Evolutionary conservation across 2,888 invertebrate species (phyloP).

Genomic region (Campoletis raptor): DNA sequence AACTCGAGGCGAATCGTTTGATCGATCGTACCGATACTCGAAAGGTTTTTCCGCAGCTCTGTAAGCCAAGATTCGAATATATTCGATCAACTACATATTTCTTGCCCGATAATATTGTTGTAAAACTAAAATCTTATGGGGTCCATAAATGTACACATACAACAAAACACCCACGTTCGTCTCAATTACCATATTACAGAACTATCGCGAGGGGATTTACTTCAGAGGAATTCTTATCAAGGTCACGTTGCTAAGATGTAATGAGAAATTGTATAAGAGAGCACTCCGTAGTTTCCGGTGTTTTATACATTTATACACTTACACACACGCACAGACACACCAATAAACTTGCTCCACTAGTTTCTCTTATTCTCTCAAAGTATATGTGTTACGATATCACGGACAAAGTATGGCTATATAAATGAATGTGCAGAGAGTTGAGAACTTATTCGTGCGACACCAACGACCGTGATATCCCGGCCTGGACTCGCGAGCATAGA

Average conservation of each 20-base stretch:
- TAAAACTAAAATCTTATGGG: conserved; percentile 49
- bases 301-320: not conserved
- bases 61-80: not conserved
- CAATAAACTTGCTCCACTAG: conserved; percentile 16
- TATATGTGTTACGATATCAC: conserved; percentile 9
- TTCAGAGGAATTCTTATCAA: conserved; percentile 61
- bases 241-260: conserved; percentile 45
- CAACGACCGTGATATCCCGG: conserved; percentile 61
- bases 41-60: not conserved
- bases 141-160: not conserved
- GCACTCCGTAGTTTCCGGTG: conserved; percentile 48
- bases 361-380: conserved; percentile 3
- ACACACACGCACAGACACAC: not conserved
- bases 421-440: conserved; percentile 21
- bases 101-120: conserved; percentile 40
- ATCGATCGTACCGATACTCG: conserved; percentile 43
- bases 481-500: conserved; percentile 9
- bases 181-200: conserved; percentile 18
- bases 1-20: conserved; percentile 65
- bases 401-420: not conserved
- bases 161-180: conserved; percentile 11
- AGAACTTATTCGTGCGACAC: conserved; percentile 62
- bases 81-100: not conserved
- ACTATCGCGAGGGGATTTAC: conserved; percentile 36
- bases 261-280: conserved; percentile 47